phyloP scores from a whole-genome alignment of 2,113 vertebrate genomes.

The Anoura caudifer region DNA sequence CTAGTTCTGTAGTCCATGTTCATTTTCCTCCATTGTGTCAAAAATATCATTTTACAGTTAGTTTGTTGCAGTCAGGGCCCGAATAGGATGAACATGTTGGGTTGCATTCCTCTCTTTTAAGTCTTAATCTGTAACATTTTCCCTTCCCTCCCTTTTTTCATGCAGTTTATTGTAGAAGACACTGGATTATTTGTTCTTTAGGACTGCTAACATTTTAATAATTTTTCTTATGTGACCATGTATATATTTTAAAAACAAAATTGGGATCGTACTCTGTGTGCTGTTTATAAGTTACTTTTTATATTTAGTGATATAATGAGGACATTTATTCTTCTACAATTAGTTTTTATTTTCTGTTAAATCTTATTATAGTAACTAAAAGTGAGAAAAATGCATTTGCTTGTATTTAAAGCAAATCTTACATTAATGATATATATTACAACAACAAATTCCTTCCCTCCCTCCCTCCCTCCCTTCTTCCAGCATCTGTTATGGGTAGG shows the following conservation, averaged over 20 bases:
- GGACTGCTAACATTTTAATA: neutral
- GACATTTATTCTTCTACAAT: neutral
- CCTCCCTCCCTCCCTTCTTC: too few relatives aligned
- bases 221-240: neutral
- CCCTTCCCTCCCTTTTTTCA: neutral
- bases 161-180: neutral
- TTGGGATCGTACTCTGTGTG: neutral
- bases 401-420: neutral
- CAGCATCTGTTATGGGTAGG: neutral
- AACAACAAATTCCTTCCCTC: neutral
- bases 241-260: neutral
- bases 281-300: neutral
- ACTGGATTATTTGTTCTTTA: neutral
- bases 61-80: neutral
- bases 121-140: neutral
- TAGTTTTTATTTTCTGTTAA: slow-evolving; percentile 20
- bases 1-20: neutral
- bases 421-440: neutral
- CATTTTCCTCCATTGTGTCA: neutral
- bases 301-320: neutral
- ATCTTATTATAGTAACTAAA: neutral
- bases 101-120: neutral
- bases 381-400: neutral
- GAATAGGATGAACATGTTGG: neutral
- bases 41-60: neutral